Evolutionary conservation across 1,140 invertebrate genomes (phyloP), one percentile per base, ranked within the genome.

Genomic region (Pseudomyrmex pallidus): DNA sequence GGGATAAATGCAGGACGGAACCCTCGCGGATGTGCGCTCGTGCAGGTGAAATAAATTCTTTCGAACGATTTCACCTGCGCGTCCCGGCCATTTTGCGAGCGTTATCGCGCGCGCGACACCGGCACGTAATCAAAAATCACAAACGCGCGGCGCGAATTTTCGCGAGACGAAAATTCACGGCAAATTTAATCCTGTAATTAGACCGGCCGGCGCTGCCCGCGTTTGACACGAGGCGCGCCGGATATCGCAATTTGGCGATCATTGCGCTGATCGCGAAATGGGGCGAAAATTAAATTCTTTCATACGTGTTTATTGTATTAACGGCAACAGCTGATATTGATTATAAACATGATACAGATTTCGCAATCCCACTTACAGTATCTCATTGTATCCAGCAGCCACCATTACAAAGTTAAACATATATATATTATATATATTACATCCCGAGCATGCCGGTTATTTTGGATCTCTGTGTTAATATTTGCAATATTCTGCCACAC

Each of bases 171-270:
- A 62, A 67, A 59, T 82, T 83, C 68, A 64, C 50, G 61, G 59
- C 73, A 78, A 57, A 77, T 88, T 85, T 88, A 85, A 88, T 88
- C 86, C 84, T 64, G 83, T 88, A 88, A 88, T 88, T 88, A 88
- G 72, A 78, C 63, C 82, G 52, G 74, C 74, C 57, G 74, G 57
- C 46, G 85, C 35, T 70, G 70, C 62, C 73, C 35, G 35, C 35
- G 73, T 88, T 88, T 88, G 84, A 88, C 74, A 52, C 66, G 59
- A 25, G 50, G 35, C 48, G 72, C 56, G 35, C 35, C 35, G 57
- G 76, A 52, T 87, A 87, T 87, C 82, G 80, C 70, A 72, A 66
- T 64, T 44, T 56, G 76, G 13, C 44, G 72, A 56, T 52, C 63
- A 74, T 52, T 25, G 56, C 50, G 15, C 52, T 61, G 76, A 70